Percentiles rank a stretch among this genome's conserved stretches.
Conservation (phyloP, 2,888 invertebrate genomes). For the Phyllotreta cruciferae region DNA sequence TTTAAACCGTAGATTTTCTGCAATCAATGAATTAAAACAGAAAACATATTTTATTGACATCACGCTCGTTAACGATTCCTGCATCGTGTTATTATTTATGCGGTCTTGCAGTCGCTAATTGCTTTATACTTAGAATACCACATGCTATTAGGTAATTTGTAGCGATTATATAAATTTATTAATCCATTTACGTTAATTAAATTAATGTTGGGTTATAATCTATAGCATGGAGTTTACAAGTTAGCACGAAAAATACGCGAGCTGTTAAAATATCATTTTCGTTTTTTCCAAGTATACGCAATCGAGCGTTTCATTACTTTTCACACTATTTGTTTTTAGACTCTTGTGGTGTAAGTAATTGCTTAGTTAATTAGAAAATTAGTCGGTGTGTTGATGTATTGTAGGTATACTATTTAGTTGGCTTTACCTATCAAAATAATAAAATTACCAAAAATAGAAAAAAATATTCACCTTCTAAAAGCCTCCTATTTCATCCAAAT, state of each 20-base stretch:
- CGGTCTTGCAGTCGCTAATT: conserved; percentile 23
- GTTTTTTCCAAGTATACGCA: not conserved
- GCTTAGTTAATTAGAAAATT: not conserved
- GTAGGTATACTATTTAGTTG: too few relatives aligned
- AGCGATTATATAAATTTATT: conserved; percentile 26
- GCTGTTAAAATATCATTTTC: not conserved
- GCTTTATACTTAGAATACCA: conserved; percentile 28
- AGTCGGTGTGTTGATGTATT: too few relatives aligned
- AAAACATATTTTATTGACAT: conserved; percentile 26
- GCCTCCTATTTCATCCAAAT: not conserved
- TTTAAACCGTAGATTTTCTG: conserved; percentile 11
- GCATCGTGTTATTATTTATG: conserved; percentile 28
- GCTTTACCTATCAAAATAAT: too few relatives aligned
- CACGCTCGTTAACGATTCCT: conserved; percentile 19
- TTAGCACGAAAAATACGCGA: conserved; percentile 12
- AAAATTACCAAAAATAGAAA: not conserved
- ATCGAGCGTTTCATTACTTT: conserved; percentile 8
- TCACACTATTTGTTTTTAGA: not conserved
- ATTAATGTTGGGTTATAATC: conserved; percentile 15
- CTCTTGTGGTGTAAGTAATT: not conserved
- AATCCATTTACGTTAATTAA: conserved; percentile 24
- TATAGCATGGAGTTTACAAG: conserved; percentile 15
- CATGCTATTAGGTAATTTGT: conserved; percentile 30
- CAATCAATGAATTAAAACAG: conserved; percentile 17
- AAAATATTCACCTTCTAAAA: not conserved